These are phyloP conservation scores for Gymnosoma rotundatum DNA, from an alignment of 2,888 invertebrate genomes.

Conservation along the genomic window DNA sequence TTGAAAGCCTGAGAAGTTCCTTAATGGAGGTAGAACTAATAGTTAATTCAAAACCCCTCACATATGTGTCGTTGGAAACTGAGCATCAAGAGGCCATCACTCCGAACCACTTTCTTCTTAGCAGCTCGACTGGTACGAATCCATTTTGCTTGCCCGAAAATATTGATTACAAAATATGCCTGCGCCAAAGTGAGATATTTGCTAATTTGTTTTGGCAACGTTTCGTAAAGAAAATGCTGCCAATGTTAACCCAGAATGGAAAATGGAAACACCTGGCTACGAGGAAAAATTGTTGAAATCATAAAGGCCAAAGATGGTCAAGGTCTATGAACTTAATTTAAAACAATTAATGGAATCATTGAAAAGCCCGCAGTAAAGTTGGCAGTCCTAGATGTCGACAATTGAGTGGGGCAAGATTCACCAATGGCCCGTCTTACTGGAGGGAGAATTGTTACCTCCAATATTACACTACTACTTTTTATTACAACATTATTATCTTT, in stretches of 20 bases:
- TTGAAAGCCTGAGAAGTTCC: conserved; percentile 59
- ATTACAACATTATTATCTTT: neutral
- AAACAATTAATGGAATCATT: too few relatives aligned
- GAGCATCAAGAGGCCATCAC: conserved; percentile 17
- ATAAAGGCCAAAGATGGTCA: too few relatives aligned
- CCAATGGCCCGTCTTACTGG: conserved; percentile 4
- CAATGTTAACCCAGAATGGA: neutral
- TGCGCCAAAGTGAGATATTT: conserved; percentile 6
- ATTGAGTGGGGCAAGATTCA: neutral
- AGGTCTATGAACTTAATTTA: too few relatives aligned
- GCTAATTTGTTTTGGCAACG: conserved; percentile 23
- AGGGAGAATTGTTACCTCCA: conserved; percentile 12
- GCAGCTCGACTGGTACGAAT: conserved; percentile 10
- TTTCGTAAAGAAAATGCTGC: conserved; percentile 7
- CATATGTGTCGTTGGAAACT: conserved; percentile 5
- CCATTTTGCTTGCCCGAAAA: neutral
- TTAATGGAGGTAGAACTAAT: conserved; percentile 61
- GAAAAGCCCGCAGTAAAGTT: neutral
- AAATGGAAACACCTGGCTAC: conserved; percentile 27
- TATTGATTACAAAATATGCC: conserved; percentile 3
- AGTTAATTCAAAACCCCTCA: conserved; percentile 59
- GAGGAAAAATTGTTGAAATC: too few relatives aligned
- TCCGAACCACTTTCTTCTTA: conserved; percentile 5
- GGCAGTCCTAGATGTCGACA: conserved; percentile 11
- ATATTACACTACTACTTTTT: neutral